Evolutionary conservation across 2,888 invertebrate genomes (phyloP).

Genomic region (Timema podura): DNA sequence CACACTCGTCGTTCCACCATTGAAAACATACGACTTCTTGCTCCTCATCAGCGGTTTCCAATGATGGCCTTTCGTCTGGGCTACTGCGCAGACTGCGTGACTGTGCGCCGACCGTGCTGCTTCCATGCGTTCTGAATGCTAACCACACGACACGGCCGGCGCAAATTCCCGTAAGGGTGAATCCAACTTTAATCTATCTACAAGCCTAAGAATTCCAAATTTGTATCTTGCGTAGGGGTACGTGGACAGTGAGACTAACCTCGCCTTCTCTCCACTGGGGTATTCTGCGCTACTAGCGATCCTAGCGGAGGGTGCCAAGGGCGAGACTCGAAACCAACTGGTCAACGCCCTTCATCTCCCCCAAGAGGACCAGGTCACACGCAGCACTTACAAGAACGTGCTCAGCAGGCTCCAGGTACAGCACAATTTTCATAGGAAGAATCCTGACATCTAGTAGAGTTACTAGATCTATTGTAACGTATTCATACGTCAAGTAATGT

Average conservation of each 20-base stretch:
- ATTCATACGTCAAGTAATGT: too few species aligned
- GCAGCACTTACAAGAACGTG: constrained; percentile 50
- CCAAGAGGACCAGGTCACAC: constrained; percentile 47
- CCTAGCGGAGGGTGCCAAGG: constrained; percentile 58
- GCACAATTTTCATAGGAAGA: too few species aligned
- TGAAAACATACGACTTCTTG: too few species aligned
- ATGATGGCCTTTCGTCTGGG: not conserved
- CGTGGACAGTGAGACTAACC: constrained; percentile 53
- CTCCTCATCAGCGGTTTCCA: too few species aligned
- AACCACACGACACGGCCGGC: too few species aligned
- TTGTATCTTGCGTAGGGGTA: constrained; percentile 45
- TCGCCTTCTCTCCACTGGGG: constrained; percentile 62
- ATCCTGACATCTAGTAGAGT: too few species aligned
- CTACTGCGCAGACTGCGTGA: not conserved
- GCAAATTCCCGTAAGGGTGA: too few species aligned
- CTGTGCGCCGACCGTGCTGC: not conserved
- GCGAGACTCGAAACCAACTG: constrained; percentile 57
- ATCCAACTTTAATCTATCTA: too few species aligned
- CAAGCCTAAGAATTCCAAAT: not conserved
- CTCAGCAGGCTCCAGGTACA: constrained; percentile 52
- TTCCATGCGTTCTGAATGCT: not conserved
- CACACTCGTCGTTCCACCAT: too few species aligned
- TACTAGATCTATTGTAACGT: too few species aligned
- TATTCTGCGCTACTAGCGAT: constrained; percentile 60
- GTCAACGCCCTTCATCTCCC: constrained; percentile 54